Evolutionary conservation across 2,113 vertebrate genomes (phyloP).

Genomic region (Pelobates fuscus): DNA sequence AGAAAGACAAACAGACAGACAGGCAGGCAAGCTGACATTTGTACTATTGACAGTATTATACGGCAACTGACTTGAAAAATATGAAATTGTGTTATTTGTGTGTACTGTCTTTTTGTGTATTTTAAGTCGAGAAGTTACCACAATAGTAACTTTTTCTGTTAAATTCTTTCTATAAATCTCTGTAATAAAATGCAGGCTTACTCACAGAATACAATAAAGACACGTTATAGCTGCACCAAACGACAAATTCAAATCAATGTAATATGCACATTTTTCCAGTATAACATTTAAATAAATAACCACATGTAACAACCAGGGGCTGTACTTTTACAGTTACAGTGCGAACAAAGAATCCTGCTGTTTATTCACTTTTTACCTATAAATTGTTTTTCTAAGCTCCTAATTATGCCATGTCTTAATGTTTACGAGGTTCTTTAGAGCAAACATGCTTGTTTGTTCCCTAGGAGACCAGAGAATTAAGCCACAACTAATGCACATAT

Average conservation of each 20-base stretch:
- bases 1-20: too few species aligned
- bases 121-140: too few species aligned
- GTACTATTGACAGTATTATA: too few species aligned
- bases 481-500: constrained; percentile 19
- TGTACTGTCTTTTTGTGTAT: too few species aligned
- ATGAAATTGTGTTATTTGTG: too few species aligned
- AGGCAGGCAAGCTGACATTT: too few species aligned
- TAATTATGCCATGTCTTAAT: constrained; percentile 44
- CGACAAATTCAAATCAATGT: not conserved
- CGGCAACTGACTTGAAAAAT: too few species aligned
- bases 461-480: constrained; percentile 27
- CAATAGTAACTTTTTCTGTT: too few species aligned
- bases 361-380: constrained; percentile 44
- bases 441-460: constrained; percentile 46
- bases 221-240: not conserved
- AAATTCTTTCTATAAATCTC: not conserved
- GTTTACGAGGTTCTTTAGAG: constrained; percentile 46
- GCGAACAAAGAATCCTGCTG: constrained; percentile 40
- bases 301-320: constrained; percentile 21
- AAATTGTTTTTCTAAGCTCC: constrained; percentile 44
- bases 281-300: not conserved
- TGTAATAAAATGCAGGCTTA: not conserved
- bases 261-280: not conserved
- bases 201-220: not conserved
- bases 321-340: constrained; percentile 43